Conservation (phyloP, 2,797 vertebrate genomes). For the Cyprinodon diabolis region DNA sequence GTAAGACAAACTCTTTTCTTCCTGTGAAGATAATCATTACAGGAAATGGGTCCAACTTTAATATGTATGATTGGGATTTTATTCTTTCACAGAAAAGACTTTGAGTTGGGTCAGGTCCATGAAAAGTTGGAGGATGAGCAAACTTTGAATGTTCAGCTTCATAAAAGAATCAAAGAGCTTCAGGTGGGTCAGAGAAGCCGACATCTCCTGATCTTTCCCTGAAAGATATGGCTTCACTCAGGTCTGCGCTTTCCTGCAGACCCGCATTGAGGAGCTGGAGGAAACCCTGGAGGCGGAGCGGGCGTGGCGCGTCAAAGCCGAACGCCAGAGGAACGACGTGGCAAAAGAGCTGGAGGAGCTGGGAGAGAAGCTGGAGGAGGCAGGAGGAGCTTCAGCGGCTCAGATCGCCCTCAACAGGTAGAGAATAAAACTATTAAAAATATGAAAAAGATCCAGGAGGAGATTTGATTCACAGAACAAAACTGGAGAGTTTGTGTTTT, state of each 20-base stretch:
- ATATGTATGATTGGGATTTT: background rate
- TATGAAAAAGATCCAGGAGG: background rate
- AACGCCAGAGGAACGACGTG: slow-evolving; percentile 89
- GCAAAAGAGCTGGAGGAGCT: slow-evolving; percentile 91
- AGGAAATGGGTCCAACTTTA: background rate
- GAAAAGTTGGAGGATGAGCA: slow-evolving; percentile 91
- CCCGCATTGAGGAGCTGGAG: slow-evolving; percentile 90
- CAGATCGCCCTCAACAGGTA: slow-evolving; percentile 90
- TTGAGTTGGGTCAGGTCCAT: slow-evolving; percentile 85
- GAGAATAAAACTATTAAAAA: background rate
- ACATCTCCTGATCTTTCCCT: too few species aligned
- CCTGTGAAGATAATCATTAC: too few species aligned
- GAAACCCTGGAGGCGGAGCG: slow-evolving; percentile 91
- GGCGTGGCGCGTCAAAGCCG: slow-evolving; percentile 84
- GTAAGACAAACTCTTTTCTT: slow-evolving; percentile 66
- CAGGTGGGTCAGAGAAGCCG: slow-evolving; percentile 78
- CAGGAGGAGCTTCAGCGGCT: slow-evolving; percentile 84
- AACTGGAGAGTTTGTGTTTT: too few species aligned
- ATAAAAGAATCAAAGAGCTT: slow-evolving; percentile 93
- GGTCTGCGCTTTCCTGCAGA: slow-evolving; percentile 70
- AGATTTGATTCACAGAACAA: too few species aligned
- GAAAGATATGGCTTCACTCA: background rate
- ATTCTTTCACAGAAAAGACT: slow-evolving; percentile 84
- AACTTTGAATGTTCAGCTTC: slow-evolving; percentile 81
- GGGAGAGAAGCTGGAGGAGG: slow-evolving; percentile 92